A percentile compares a stretch with the other conserved stretches of the same genome.
These are phyloP conservation scores for Battus philenor DNA, from an alignment of 1,140 invertebrate species.

Conservation along the genomic window DNA sequence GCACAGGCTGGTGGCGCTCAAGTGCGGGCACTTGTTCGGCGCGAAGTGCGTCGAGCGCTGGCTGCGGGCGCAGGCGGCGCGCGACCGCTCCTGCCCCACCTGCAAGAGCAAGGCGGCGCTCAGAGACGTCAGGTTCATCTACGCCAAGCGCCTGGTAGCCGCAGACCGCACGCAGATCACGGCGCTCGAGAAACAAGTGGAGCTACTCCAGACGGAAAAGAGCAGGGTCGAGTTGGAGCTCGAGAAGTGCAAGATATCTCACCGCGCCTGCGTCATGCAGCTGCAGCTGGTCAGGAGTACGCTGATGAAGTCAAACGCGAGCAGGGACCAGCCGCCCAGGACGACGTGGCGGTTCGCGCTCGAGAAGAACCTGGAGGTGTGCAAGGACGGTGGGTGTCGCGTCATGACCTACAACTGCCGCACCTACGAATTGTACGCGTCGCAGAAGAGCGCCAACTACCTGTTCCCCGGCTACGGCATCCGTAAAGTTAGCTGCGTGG, in stretches of 20 bases:
- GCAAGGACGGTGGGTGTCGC: constrained; percentile 83
- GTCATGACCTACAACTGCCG: constrained; percentile 83
- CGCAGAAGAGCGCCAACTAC: constrained; percentile 82
- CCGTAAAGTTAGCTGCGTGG: constrained; percentile 82
- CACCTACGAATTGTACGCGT: constrained; percentile 80
- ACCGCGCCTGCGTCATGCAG: constrained; percentile 69
- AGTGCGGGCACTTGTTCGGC: constrained; percentile 95
- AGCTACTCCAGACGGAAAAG: constrained; percentile 52
- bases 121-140: constrained; percentile 84
- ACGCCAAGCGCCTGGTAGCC: constrained; percentile 72
- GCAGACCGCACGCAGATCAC: constrained; percentile 75
- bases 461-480: constrained; percentile 88
- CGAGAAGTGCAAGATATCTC: constrained; percentile 50
- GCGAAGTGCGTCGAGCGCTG: constrained; percentile 88
- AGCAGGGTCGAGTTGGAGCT: constrained; percentile 49
- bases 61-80: constrained; percentile 76
- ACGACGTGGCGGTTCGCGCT: constrained; percentile 74
- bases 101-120: constrained; percentile 87
- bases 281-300: constrained; percentile 56
- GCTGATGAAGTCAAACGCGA: constrained; percentile 45
- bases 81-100: constrained; percentile 84
- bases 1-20: constrained; percentile 88
- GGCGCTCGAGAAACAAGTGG: constrained; percentile 73
- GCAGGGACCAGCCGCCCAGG: constrained; percentile 36
- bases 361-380: constrained; percentile 81